A percentile compares a stretch with the other conserved stretches of the same genome.
These are phyloP conservation scores for Pao palembangensis DNA, from an alignment of 2,113 vertebrate species.

Conservation along the genomic window DNA sequence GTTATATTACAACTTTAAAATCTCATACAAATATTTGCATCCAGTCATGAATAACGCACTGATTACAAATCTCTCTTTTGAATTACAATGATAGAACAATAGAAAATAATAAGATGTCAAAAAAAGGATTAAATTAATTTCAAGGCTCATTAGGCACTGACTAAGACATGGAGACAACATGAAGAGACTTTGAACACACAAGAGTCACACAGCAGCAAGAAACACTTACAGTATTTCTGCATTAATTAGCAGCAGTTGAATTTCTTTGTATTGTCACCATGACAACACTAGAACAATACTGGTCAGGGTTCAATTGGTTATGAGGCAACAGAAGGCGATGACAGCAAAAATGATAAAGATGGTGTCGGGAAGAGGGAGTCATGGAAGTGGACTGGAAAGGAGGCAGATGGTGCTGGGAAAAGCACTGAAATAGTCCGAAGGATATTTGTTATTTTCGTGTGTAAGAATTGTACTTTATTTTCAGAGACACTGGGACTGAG, in stretches of 20 bases:
- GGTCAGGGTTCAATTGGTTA: slow-evolving; percentile 39
- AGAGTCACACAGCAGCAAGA: background rate
- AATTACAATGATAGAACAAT: slow-evolving; percentile 1
- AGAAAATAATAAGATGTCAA: slow-evolving; percentile 21
- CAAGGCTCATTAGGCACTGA: slow-evolving; percentile 37
- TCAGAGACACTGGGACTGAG: too few relatives aligned
- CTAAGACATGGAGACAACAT: background rate
- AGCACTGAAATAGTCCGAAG: background rate
- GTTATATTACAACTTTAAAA: too few relatives aligned
- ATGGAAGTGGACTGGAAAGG: background rate
- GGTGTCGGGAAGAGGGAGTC: slow-evolving; percentile 5
- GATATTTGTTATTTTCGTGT: too few relatives aligned
- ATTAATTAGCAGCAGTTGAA: slow-evolving; percentile 26
- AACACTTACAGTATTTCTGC: too few relatives aligned
- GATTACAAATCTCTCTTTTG: slow-evolving; percentile 12
- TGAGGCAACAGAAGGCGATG: slow-evolving; percentile 31
- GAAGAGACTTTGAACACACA: background rate
- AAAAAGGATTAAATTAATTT: slow-evolving; percentile 34
- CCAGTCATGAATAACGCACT: background rate
- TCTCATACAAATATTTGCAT: too few relatives aligned
- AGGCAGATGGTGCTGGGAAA: slow-evolving; percentile 32
- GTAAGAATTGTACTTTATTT: too few relatives aligned
- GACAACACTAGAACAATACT: slow-evolving; percentile 35
- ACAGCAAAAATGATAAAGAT: slow-evolving; percentile 17
- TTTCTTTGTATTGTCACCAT: slow-evolving; percentile 31